Evolutionary conservation across 2,797 vertebrate genomes (phyloP).

Genomic region (Rhabdomys pumilio): DNA sequence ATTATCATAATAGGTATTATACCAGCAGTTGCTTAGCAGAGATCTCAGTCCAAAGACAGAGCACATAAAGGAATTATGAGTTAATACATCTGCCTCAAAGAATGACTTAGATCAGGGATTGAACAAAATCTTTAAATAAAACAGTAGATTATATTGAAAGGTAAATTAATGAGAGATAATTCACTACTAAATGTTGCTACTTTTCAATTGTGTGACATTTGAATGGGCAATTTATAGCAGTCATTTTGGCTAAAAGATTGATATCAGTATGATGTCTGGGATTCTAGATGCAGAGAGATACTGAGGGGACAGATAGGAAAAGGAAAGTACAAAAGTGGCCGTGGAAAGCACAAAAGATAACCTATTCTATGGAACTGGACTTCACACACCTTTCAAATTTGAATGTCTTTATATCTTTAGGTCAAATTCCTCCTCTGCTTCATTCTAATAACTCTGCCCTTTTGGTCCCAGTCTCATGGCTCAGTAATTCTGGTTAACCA

Average conservation of each 20-base stretch:
- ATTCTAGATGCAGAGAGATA: background rate
- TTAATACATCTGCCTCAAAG: background rate
- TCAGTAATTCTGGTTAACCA: background rate
- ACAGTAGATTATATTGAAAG: background rate
- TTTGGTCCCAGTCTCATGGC: background rate
- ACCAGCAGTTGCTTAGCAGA: background rate
- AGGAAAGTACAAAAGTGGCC: background rate
- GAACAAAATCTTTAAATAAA: background rate
- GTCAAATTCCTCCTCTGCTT: background rate
- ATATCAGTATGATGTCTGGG: fast-evolving
- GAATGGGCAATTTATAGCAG: background rate
- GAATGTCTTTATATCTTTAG: background rate
- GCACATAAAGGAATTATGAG: fast-evolving
- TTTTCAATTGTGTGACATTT: background rate
- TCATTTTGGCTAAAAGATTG: background rate
- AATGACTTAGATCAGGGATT: fast-evolving
- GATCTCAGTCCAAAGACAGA: background rate
- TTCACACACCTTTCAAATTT: background rate
- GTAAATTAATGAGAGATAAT: too few relatives aligned
- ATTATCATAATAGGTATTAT: background rate
- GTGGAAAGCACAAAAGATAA: background rate
- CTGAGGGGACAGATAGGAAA: background rate
- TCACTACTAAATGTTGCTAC: fast-evolving
- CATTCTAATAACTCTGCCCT: too few relatives aligned
- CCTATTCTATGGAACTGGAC: background rate